Conservation (phyloP, 2,797 vertebrate species). For the Pagetopsis macropterus region DNA sequence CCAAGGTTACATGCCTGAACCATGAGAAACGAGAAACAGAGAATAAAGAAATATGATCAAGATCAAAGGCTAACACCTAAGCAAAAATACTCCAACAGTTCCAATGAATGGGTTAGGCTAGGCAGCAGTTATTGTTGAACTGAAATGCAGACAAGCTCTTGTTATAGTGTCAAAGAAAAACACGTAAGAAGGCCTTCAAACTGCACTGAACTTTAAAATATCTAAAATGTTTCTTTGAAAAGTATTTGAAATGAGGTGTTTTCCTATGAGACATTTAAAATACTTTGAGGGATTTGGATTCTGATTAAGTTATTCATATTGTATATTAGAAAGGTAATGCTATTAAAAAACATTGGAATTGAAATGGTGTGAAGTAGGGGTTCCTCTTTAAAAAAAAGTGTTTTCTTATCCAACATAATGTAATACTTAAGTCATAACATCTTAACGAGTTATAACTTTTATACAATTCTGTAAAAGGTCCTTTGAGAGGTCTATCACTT, state of each 20-base stretch:
- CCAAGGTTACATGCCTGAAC: too few relatives aligned
- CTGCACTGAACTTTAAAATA: background rate
- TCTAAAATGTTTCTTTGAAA: background rate
- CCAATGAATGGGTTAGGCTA: too few relatives aligned
- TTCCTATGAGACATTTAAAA: conserved; percentile 1
- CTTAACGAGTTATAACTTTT: background rate
- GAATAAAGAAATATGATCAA: too few relatives aligned
- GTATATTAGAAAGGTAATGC: background rate
- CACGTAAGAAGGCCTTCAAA: background rate
- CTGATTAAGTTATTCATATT: background rate
- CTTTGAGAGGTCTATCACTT: background rate
- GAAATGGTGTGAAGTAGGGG: background rate
- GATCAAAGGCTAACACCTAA: too few relatives aligned
- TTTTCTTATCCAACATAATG: background rate
- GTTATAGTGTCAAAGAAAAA: background rate
- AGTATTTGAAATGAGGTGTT: background rate
- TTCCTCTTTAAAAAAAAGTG: background rate
- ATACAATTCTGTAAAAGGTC: background rate
- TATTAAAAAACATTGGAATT: too few relatives aligned
- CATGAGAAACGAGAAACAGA: too few relatives aligned
- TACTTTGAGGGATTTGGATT: background rate
- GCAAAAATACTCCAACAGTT: too few relatives aligned
- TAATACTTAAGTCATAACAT: background rate
- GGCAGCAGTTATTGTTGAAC: background rate
- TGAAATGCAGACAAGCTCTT: background rate